Evolutionary conservation across 2,888 invertebrate genomes (phyloP), one percentile per base, ranked within the genome.

Genomic region (Drosophila pullipes): DNA sequence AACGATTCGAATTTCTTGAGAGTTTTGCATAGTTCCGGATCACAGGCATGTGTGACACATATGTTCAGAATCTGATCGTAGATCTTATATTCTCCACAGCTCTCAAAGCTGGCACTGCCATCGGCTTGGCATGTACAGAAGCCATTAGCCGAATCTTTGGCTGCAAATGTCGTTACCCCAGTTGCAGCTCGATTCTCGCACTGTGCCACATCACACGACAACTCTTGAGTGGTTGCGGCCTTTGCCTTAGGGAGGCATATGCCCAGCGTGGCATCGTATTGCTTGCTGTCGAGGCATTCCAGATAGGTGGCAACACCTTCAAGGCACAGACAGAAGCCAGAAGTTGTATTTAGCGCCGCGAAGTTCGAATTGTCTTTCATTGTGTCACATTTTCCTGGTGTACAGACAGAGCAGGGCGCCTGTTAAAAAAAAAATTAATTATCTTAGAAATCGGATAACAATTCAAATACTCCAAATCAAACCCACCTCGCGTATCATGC

Each of bases 261-360:
- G 0, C 3, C 2, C 0, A 37, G 0, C 0, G 0, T 11, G 9
- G 16, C 2, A 52, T 69, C 1, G 31, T 33, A 85, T 18, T 3
- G 13, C 5, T 28, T 50, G 30, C 61, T 74, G 0, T 1, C 0
- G 0, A 67, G 55, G 31, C 85, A 85, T 2, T n/a, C 0, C 2
- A 54, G 44, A 22, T 53, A 83, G 10, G 58, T 41, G 10, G 82
- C 59, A 9, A 30, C 22, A 2, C 69, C 73, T 6, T 28, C 54
- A 2, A 57, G 1, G 30, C 85, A 85, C 13, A 58, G 1, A n/a
- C 85, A 85, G 28, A 67, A 82, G 18, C 85, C 88, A 0, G 0
- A 0, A 0, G 35, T 67, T 4, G 77, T 73, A 41, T 74, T 82
- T 0, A 70, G 6, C 0, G 88, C 83, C 0, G 52, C 11, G 28